Conservation (phyloP, 2,113 vertebrate species). For the Pomatostomus ruficeps region DNA sequence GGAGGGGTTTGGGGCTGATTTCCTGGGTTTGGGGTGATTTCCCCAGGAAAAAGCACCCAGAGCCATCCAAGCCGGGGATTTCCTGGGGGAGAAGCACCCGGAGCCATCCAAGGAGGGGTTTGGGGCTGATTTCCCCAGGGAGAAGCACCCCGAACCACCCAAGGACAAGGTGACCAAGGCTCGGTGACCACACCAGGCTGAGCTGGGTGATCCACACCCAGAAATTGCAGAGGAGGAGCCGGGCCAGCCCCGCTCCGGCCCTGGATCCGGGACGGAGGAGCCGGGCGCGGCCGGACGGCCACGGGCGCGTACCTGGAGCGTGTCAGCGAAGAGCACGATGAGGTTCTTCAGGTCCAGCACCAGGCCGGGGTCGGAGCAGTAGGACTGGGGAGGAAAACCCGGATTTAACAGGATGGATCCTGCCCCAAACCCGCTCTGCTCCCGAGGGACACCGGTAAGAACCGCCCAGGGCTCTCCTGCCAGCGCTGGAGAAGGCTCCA, state of each 20-base stretch:
- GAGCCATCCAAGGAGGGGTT: too few species aligned
- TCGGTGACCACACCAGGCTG: neutral
- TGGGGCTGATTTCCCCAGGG: too few species aligned
- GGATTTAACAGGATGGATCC: neutral
- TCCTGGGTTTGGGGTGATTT: fast-evolving
- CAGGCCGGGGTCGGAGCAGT: constrained; percentile 91
- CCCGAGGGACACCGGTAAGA: neutral
- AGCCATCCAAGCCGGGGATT: neutral
- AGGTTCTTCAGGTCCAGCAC: constrained; percentile 96
- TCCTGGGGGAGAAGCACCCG: too few species aligned
- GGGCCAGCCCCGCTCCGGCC: neutral
- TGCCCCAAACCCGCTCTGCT: neutral
- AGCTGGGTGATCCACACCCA: fast-evolving
- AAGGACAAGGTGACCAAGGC: neutral
- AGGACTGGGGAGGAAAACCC: constrained; percentile 76
- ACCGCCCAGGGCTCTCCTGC: neutral
- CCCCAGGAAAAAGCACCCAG: fast-evolving
- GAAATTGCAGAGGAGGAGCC: fast-evolving
- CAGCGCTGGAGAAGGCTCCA: neutral
- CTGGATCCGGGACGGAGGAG: fast-evolving
- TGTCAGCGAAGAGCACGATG: constrained; percentile 95
- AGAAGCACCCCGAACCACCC: too few species aligned
- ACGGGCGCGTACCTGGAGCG: constrained; percentile 81
- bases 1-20: too few species aligned
- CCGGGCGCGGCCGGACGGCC: neutral